These are phyloP conservation scores for Lethrus apterus DNA, from an alignment of 1,140 invertebrate species.

Conservation along the genomic window DNA sequence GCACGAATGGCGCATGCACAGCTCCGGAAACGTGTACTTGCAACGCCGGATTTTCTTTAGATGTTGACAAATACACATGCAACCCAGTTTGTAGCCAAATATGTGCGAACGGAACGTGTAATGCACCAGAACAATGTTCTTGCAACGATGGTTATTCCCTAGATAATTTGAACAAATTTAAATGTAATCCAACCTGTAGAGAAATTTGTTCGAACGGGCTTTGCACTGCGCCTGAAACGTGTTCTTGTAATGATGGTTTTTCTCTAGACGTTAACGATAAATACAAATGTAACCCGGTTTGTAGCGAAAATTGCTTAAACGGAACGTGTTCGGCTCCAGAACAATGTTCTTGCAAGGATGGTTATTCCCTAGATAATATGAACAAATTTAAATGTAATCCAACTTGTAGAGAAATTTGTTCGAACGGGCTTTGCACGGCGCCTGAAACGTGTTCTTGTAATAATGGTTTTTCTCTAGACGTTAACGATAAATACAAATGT, in stretches of 20 bases:
- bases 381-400: slow-evolving; percentile 40
- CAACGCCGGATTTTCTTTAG: slow-evolving; percentile 27
- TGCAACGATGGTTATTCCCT: slow-evolving; percentile 40
- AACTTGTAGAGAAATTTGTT: slow-evolving; percentile 30
- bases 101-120: slow-evolving; percentile 44
- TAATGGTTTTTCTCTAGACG: slow-evolving; percentile 52
- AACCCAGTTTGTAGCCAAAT: slow-evolving; percentile 47
- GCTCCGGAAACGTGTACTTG: slow-evolving; percentile 31
- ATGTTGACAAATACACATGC: slow-evolving; percentile 34
- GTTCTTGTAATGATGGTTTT: slow-evolving; percentile 36
- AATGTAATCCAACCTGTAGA: slow-evolving; percentile 41
- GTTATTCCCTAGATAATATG: slow-evolving; percentile 21
- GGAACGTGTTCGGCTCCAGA: slow-evolving; percentile 45
- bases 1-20: slow-evolving; percentile 28
- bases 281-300: slow-evolving; percentile 45
- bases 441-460: slow-evolving; percentile 38
- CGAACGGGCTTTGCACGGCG: slow-evolving; percentile 27
- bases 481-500: slow-evolving; percentile 33
- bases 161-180: slow-evolving; percentile 6
- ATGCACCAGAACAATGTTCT: slow-evolving; percentile 35
- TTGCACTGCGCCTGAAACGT: slow-evolving; percentile 42
- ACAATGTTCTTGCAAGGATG: slow-evolving; percentile 43
- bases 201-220: slow-evolving; percentile 39
- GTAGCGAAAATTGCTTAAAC: slow-evolving; percentile 42
- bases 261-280: background rate